Evolutionary conservation across 2,888 invertebrate genomes (phyloP), one percentile per base, ranked within the genome.

Genomic region (Glyphotaelius pellucidus): DNA sequence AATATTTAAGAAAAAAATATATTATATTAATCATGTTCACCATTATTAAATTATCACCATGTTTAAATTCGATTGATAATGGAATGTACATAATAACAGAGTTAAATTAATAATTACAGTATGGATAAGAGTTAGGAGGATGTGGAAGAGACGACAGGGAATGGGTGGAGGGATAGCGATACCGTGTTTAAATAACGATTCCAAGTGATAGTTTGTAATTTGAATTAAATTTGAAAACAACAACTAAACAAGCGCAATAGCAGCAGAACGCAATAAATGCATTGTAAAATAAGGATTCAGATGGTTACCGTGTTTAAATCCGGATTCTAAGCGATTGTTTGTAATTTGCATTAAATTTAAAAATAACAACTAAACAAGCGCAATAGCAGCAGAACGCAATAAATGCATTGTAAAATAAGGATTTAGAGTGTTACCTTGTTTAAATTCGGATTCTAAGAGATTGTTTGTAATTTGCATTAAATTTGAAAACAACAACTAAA

Each of bases 41-140:
- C 83, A 83, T 35, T 19, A 83, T 19, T 15, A 35, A 83, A 15
- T 67, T 67, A 83, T 79, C 67, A 79, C 80, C 89, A 79, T 80
- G 80, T 67, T 86, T 86, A 86, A 86, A 86, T 86, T 86, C 86
- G 47, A 86, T 86, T 30, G 42, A 85, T 38, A 42, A 30, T 86
- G 86, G 86, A 86, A 86, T 86, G 86, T 86, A 86, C 86, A 86
- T 86, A 25, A 15, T 42, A 47, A 38, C 35, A 38, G 35, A n/a
- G 86, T 12, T 30, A 86, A 25, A 86, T 35, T 86, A 47, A 86
- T 85, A 25, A 42, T 85, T 85, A 85, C 85, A 47, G 12, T 42
- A 35, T 25, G 67, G 67, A 67, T 9, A 67, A 67, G 67, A 67
- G 67, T 67, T 67, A 52, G 2, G 52, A 19, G 52, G 52, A 52